A percentile compares a stretch with the other conserved stretches of the same genome.
Evolutionary conservation across 2,888 invertebrate genomes (phyloP).

Genomic region (Machimus atricapillus): DNA sequence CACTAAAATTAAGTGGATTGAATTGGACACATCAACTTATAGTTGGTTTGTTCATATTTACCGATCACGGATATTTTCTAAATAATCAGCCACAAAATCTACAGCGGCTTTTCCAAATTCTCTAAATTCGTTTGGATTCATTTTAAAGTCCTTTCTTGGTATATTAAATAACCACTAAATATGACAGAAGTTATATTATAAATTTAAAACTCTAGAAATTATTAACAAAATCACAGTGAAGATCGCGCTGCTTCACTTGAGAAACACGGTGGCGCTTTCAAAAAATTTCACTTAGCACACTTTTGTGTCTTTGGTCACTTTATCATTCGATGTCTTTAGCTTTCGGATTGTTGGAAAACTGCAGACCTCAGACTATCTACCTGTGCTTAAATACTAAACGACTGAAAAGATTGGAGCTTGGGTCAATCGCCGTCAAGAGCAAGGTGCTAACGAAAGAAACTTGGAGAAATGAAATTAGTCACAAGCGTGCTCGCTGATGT

Average conservation of each 20-base stretch:
- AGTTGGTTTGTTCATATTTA: conserved; percentile 54
- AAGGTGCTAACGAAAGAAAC: not conserved
- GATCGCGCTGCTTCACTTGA: not conserved
- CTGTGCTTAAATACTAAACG: not conserved
- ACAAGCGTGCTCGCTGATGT: not conserved
- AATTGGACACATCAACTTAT: not conserved
- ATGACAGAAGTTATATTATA: not conserved
- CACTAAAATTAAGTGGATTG: conserved; percentile 62
- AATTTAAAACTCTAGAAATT: not conserved
- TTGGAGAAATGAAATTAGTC: not conserved
- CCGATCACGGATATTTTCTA: conserved; percentile 82
- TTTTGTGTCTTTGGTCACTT: not conserved
- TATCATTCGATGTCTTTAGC: not conserved
- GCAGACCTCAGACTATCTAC: not conserved
- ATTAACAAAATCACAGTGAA: not conserved
- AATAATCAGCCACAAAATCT: conserved; percentile 90
- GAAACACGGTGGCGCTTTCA: not conserved
- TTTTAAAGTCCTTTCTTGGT: conserved; percentile 56
- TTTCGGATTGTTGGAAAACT: conserved; percentile 12
- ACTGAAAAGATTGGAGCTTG: not conserved
- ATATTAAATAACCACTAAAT: not conserved
- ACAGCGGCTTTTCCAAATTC: conserved; percentile 87
- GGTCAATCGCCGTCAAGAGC: not conserved
- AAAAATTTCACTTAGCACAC: conserved; percentile 1
- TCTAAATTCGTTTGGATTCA: conserved; percentile 81